A percentile compares a stretch with the other conserved stretches of the same genome.
phyloP scores from a whole-genome alignment of 2,797 vertebrate genomes.

The Botia almorhae region DNA sequence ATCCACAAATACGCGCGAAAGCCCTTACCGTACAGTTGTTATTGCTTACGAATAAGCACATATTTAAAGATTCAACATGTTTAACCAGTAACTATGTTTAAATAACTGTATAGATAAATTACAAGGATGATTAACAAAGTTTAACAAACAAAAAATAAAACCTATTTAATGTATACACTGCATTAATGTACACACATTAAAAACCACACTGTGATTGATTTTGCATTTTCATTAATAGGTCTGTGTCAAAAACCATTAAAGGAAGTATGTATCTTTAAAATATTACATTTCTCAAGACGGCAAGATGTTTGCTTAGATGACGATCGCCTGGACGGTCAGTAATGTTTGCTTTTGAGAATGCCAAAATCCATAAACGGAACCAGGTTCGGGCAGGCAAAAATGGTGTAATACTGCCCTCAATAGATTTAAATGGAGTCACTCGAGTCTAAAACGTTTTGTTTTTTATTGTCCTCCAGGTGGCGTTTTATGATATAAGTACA shows the following conservation, averaged over 20 bases:
- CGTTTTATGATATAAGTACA: not conserved
- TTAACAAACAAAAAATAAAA: not conserved
- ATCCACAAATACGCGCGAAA: slow-evolving; percentile 65
- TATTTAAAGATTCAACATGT: not conserved
- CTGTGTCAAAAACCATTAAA: no score
- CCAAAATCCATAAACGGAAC: not conserved
- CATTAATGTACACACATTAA: not conserved
- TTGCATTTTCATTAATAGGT: no score
- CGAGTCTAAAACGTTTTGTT: not conserved
- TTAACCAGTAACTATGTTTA: not conserved
- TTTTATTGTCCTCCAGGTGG: slow-evolving; percentile 20
- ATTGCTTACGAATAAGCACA: no score
- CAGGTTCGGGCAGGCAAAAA: not conserved
- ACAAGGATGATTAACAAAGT: not conserved
- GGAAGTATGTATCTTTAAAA: not conserved
- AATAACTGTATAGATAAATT: not conserved
- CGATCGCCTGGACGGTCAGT: not conserved
- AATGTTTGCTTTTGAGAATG: not conserved
- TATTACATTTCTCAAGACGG: not conserved
- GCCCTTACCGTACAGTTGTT: no score
- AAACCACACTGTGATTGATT: no score
- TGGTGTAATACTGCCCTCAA: slow-evolving; percentile 26
- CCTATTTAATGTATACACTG: not conserved
- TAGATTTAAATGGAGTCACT: slow-evolving; percentile 4
- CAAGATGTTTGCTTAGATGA: not conserved